Evolutionary conservation across 2,797 vertebrate genomes (phyloP).

Genomic region (Molothrus ater): DNA sequence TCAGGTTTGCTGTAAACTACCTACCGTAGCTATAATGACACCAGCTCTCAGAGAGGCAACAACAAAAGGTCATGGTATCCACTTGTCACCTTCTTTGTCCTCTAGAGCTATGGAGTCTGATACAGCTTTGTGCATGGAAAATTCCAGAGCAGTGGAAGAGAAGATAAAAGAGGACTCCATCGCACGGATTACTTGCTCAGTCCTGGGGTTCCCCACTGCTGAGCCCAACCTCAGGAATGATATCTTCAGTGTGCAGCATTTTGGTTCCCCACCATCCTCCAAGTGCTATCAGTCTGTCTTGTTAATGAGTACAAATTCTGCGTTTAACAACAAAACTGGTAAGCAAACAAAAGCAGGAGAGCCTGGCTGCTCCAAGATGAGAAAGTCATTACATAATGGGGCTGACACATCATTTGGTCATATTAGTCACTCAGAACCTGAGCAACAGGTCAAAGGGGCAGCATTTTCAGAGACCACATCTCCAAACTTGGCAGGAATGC

Average conservation of each 20-base stretch:
- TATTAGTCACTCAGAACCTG: conserved; percentile 61
- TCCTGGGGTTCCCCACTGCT: conserved; percentile 78
- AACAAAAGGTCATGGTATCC: conserved; percentile 83
- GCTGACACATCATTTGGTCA: conserved; percentile 57
- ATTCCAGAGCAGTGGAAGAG: conserved; percentile 78
- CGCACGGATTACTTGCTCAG: conserved; percentile 78
- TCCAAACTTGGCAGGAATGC: conserved; percentile 51
- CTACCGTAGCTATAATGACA: conserved; percentile 83
- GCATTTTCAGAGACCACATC: conserved; percentile 49
- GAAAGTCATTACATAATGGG: conserved; percentile 69
- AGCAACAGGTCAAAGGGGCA: conserved; percentile 70
- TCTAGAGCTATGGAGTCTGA: conserved; percentile 80
- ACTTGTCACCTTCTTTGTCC: conserved; percentile 81
- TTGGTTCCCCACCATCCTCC: conserved; percentile 75
- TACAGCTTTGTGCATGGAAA: conserved; percentile 72
- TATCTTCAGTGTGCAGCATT: conserved; percentile 74
- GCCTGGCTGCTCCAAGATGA: conserved; percentile 65
- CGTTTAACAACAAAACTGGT: conserved; percentile 69
- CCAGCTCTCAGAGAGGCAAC: conserved; percentile 86
- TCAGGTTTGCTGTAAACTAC: conserved; percentile 76
- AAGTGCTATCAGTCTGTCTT: conserved; percentile 76
- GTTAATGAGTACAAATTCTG: conserved; percentile 77
- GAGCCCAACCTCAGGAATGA: conserved; percentile 76
- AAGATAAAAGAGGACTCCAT: conserved; percentile 76
- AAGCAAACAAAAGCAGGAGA: conserved; percentile 65